Conservation (phyloP, 2,113 vertebrate species). For the Lathamus discolor region DNA sequence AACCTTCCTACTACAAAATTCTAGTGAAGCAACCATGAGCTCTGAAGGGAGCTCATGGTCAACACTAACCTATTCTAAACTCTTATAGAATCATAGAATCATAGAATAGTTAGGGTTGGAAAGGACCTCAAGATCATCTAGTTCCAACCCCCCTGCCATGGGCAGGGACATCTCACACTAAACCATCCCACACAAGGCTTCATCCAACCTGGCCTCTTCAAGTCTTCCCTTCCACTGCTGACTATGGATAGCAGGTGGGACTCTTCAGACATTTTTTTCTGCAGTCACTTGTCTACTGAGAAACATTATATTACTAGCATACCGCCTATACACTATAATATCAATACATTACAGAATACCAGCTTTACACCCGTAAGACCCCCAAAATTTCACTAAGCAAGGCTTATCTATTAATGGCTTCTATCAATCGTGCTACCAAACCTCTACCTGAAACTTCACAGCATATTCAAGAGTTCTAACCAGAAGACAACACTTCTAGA, state of each 20-base stretch:
- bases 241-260: background rate
- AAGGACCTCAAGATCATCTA: too few relatives aligned
- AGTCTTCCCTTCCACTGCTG: background rate
- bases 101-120: too few relatives aligned
- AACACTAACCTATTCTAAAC: background rate
- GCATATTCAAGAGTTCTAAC: background rate
- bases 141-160: too few relatives aligned
- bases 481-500: background rate
- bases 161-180: too few relatives aligned
- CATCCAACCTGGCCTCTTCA: background rate
- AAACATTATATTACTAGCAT: background rate
- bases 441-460: background rate
- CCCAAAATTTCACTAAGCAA: background rate
- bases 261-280: background rate
- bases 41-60: background rate
- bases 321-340: background rate
- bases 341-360: background rate
- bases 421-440: background rate
- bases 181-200: too few relatives aligned
- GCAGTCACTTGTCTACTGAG: background rate
- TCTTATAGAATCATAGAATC: too few relatives aligned
- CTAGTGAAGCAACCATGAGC: background rate
- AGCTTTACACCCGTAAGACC: background rate
- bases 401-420: background rate
- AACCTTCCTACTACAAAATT: background rate